These are phyloP conservation scores for Geophilus truncorum DNA, from an alignment of 2,888 invertebrate genomes.

Conservation along the genomic window DNA sequence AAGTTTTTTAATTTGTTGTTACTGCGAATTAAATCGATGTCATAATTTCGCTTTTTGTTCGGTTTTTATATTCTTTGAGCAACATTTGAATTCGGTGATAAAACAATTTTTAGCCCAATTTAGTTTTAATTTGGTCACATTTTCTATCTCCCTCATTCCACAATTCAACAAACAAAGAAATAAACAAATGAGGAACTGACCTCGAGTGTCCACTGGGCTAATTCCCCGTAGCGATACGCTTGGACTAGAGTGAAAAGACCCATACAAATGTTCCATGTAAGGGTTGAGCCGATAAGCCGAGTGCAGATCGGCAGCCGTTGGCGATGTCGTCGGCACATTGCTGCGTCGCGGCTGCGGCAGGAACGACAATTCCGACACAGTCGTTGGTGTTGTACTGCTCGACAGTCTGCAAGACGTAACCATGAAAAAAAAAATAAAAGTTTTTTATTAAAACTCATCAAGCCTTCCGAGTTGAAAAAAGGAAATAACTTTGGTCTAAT, in stretches of 20 bases:
- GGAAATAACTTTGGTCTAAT: background rate
- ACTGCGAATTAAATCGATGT: no score
- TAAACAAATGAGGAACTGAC: constrained; percentile 50
- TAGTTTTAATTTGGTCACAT: no score
- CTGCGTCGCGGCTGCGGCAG: constrained; percentile 39
- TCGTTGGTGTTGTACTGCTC: constrained; percentile 38
- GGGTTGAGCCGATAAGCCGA: constrained; percentile 65
- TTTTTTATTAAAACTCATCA: background rate
- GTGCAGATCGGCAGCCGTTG: constrained; percentile 54
- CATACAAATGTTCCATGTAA: constrained; percentile 73
- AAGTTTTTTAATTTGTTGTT: no score
- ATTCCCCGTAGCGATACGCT: constrained; percentile 62
- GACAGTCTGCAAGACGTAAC: constrained; percentile 37
- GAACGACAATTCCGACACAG: constrained; percentile 42
- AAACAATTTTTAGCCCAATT: no score
- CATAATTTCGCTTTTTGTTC: no score
- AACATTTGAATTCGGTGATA: no score
- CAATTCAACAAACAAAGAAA: background rate
- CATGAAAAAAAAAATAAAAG: no score
- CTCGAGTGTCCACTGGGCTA: constrained; percentile 47
- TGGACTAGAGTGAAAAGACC: constrained; percentile 63
- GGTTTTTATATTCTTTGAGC: no score
- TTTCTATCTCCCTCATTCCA: no score
- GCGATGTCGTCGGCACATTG: constrained; percentile 27
- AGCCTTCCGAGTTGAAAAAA: background rate